These are phyloP conservation scores for Malacoraja senta DNA, from an alignment of 2,797 vertebrate genomes.

Conservation along the genomic window DNA sequence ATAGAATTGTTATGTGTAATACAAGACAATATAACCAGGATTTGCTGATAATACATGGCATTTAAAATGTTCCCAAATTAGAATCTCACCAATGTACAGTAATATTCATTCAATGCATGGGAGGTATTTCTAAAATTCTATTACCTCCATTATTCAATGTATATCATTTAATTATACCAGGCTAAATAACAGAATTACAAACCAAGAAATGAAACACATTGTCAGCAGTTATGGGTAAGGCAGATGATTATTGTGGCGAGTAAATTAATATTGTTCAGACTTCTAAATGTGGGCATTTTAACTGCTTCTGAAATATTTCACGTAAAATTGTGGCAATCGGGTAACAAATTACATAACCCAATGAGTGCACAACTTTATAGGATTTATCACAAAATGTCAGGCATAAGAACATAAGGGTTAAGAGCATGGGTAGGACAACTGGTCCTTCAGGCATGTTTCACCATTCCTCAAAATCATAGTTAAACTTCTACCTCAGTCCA, in stretches of 20 bases:
- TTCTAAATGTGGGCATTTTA: neutral
- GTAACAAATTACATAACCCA: neutral
- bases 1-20: neutral
- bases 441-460: neutral
- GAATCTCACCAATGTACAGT: neutral
- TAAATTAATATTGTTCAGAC: neutral
- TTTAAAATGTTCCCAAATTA: neutral
- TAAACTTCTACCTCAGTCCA: no score
- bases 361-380: neutral
- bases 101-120: neutral
- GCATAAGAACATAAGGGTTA: neutral
- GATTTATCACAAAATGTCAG: neutral
- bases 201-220: neutral
- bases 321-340: neutral
- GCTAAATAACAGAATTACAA: neutral
- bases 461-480: no score
- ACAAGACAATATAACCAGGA: neutral
- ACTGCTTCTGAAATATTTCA: neutral
- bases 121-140: neutral
- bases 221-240: neutral
- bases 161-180: slow-evolving; percentile 8
- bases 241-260: neutral
- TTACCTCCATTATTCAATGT: slow-evolving; percentile 1
- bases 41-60: neutral
- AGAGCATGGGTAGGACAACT: neutral